phyloP scores from a whole-genome alignment of 1,140 invertebrate genomes.

The Pseudomyrmex flavicornis region DNA sequence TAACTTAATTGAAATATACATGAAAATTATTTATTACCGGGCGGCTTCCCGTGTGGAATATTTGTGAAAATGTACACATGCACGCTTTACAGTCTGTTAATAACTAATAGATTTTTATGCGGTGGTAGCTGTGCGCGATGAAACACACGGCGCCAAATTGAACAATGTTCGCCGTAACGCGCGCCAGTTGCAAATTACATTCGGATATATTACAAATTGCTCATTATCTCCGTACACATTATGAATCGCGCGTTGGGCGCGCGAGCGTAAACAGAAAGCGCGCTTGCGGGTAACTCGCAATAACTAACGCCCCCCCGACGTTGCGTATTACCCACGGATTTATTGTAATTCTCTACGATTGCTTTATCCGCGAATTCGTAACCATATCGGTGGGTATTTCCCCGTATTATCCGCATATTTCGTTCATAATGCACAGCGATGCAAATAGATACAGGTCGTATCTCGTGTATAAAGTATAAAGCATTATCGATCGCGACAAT shows the following conservation, averaged over 20 bases:
- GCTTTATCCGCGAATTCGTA: constrained; percentile 81
- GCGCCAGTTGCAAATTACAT: constrained; percentile 75
- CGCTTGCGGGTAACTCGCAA: constrained; percentile 80
- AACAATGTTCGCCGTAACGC: constrained; percentile 64
- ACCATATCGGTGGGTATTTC: constrained; percentile 64
- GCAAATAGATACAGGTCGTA: constrained; percentile 71
- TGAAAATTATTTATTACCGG: constrained; percentile 42
- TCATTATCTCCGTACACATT: constrained; percentile 83
- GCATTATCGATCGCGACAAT: constrained; percentile 29
- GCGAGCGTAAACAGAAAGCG: constrained; percentile 79
- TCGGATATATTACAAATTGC: constrained; percentile 84
- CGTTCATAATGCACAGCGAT: constrained; percentile 67
- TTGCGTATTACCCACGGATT: constrained; percentile 82
- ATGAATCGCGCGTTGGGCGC: constrained; percentile 79
- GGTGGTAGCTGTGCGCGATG: constrained; percentile 5
- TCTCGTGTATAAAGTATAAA: constrained; percentile 64
- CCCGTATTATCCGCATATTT: constrained; percentile 72
- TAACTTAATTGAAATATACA: constrained; percentile 42
- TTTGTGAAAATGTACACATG: constrained; percentile 4
- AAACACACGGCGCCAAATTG: constrained; percentile 65
- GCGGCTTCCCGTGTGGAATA: constrained; percentile 5
- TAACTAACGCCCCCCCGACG: constrained; percentile 77
- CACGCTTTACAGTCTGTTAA: neutral
- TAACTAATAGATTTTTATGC: constrained; percentile 67
- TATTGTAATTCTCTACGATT: constrained; percentile 84